Evolutionary conservation across 2,888 invertebrate genomes (phyloP).

Genomic region (Diploptera punctata): DNA sequence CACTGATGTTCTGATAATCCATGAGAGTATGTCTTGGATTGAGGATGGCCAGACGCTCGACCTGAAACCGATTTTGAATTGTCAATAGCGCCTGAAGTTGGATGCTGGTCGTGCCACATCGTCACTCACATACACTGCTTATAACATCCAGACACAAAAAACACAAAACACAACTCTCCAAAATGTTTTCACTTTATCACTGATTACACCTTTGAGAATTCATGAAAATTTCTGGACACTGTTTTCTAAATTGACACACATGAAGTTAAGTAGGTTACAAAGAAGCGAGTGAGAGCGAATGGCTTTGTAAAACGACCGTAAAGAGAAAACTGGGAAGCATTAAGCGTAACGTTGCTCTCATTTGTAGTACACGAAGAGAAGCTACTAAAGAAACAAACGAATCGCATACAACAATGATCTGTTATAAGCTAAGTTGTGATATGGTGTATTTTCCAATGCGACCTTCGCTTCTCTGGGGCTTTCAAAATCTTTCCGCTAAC

Average conservation of each 20-base stretch:
- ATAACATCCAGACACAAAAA: conserved; percentile 13
- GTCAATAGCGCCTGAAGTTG: conserved; percentile 36
- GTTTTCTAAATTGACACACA: conserved; percentile 18
- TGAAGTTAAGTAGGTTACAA: conserved; percentile 16
- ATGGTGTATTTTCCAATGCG: neutral
- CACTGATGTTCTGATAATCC: conserved; percentile 33
- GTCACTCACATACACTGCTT: conserved; percentile 26
- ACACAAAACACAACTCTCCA: neutral
- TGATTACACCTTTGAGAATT: neutral
- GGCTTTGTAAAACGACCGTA: neutral
- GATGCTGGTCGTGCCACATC: conserved; percentile 39
- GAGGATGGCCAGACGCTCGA: conserved; percentile 34
- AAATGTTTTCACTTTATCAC: conserved; percentile 12
- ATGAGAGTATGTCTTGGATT: conserved; percentile 33
- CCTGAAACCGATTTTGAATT: conserved; percentile 41
- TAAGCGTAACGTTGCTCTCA: conserved; percentile 3
- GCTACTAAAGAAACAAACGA: too few relatives aligned
- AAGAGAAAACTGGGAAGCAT: neutral
- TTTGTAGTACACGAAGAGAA: neutral
- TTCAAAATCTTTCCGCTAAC: conserved; percentile 25
- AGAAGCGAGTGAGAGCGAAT: neutral
- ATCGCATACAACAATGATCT: neutral
- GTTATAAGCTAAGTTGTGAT: neutral
- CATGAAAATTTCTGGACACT: conserved; percentile 7
- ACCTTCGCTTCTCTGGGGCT: conserved; percentile 27